Evolutionary conservation across 2,888 invertebrate species (phyloP), one percentile per base, ranked within the genome.

Genomic region (Sicus ferrugineus): DNA sequence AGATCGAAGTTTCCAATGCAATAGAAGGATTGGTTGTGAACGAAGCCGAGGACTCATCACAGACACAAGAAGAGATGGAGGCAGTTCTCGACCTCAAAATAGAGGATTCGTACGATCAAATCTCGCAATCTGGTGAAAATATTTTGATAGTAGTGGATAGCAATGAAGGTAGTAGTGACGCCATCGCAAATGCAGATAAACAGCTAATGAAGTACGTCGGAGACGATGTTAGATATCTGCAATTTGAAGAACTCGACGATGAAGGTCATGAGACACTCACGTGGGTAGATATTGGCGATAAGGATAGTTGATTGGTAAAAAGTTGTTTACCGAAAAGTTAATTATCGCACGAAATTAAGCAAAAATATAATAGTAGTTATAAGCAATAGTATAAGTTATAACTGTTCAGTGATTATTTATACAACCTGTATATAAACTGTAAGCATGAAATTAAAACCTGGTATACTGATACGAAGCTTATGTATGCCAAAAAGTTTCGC

Each of bases 1-100:
- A 92, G 62, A 87, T 94, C 16, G 58, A 21, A n/a, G 16, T 54
- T 6, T 23, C 6, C 38, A 52, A 23, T 23, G 16, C 21, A 31
- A 14, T 34, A 31, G 30, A 69, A 30, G 67, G 58, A 23, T 42
- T 48, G 1, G 30, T 3, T 19, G 34, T 58, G n/a, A 21, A 54
- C 1, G 54, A 61, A 61, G 34, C 26, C 5, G 38, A 19, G 21
- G 21, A 67, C n/a, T 56, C 68, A 4, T 59, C 66, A 19, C 66
- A 70, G 52, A 68, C 52, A 14, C 62, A 72, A 38, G 67, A 73
- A 4, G 71, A 74, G 67, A 16, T 50, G 9, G 65, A 69, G n/a
- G 66, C 67, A 31, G 52, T 19, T 16, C 1, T 63, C 67, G 54
- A 69, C 71, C 30, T 19, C 42, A 23, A 61, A 14, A 61, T 7